phyloP scores from a whole-genome alignment of 2,888 invertebrate species.

The Callyntrura sp. region DNA sequence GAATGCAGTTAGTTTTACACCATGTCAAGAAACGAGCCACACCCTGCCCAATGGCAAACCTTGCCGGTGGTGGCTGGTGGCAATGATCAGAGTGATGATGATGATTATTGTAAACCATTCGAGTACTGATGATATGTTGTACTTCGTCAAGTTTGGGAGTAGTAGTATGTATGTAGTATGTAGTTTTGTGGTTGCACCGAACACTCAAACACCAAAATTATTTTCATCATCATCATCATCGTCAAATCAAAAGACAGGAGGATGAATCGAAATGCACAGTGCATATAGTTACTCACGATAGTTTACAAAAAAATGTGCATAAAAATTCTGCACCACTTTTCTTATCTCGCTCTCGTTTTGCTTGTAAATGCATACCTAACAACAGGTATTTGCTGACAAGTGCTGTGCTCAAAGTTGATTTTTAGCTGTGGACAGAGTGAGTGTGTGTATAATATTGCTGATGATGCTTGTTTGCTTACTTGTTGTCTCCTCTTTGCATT shows the following conservation, averaged over 20 bases:
- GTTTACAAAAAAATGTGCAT: constrained; percentile 62
- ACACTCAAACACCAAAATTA: constrained; percentile 22
- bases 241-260: constrained; percentile 23
- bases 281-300: background rate
- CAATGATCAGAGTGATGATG: constrained; percentile 55
- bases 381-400: no score
- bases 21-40: constrained; percentile 75
- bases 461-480: constrained; percentile 59
- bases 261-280: constrained; percentile 34
- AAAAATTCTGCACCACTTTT: constrained; percentile 56
- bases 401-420: background rate
- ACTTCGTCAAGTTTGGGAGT: background rate
- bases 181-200: constrained; percentile 24
- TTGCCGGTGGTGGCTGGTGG: constrained; percentile 60
- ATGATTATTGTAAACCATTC: constrained; percentile 57
- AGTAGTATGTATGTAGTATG: constrained; percentile 2
- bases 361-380: no score
- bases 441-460: background rate
- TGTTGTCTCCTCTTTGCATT: constrained; percentile 57
- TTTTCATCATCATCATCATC: constrained; percentile 36
- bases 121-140: constrained; percentile 55
- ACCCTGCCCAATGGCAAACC: constrained; percentile 78
- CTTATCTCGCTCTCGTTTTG: background rate
- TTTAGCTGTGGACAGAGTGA: background rate
- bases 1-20: constrained; percentile 75